Percentiles rank a stretch among this genome's conserved stretches.
These are phyloP conservation scores for Brachionus manjavacas DNA, from an alignment of 1,140 invertebrate species.

Conservation along the genomic window DNA sequence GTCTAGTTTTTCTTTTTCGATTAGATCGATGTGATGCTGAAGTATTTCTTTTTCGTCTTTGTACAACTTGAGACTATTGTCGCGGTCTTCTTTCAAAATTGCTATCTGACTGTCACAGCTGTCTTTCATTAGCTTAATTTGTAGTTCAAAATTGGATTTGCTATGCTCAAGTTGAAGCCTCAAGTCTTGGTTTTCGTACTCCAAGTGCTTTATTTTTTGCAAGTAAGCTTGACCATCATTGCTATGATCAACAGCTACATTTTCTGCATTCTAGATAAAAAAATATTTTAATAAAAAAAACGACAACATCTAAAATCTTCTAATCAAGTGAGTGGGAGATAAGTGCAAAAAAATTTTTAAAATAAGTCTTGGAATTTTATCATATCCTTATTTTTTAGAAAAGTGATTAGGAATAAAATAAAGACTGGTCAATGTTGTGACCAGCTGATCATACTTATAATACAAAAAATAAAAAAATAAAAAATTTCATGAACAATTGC, in stretches of 20 bases:
- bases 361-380: too few species aligned
- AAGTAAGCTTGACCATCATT: not conserved
- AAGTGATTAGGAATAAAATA: too few species aligned
- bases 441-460: too few species aligned
- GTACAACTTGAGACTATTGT: conserved; percentile 7
- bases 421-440: too few species aligned
- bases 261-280: conserved; percentile 9
- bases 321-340: too few species aligned
- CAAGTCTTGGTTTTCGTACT: conserved; percentile 39
- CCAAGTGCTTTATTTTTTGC: not conserved
- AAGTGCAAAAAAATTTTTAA: too few species aligned
- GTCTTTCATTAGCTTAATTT: conserved; percentile 32
- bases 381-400: too few species aligned
- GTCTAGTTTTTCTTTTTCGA: conserved; percentile 30
- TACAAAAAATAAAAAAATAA: too few species aligned
- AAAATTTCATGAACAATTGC: too few species aligned
- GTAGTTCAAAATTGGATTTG: conserved; percentile 22
- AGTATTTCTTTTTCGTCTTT: conserved; percentile 34
- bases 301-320: too few species aligned
- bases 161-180: conserved; percentile 7
- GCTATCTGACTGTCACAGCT: conserved; percentile 15
- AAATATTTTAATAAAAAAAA: not conserved
- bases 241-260: not conserved
- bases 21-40: conserved; percentile 13
- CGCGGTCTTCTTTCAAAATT: conserved; percentile 22